Evolutionary conservation across 2,888 invertebrate species (phyloP).

Genomic region (Lobophora halterata): DNA sequence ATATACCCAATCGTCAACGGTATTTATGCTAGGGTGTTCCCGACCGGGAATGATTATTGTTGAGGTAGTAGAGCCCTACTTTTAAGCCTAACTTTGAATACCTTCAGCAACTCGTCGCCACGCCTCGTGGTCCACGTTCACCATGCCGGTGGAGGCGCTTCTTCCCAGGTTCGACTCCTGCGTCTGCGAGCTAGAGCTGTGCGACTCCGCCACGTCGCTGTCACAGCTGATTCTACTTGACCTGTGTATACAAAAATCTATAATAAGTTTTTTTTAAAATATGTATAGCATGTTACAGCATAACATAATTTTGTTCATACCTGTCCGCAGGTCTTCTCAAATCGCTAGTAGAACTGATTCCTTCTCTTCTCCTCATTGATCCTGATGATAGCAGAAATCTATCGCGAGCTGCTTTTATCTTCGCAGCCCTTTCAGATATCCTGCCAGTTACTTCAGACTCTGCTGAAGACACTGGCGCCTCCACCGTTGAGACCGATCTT

Average conservation of each 20-base stretch:
- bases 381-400: conserved; percentile 82
- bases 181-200: conserved; percentile 36
- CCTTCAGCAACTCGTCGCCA: conserved; percentile 80
- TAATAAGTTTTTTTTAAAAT: neutral
- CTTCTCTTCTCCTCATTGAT: conserved; percentile 65
- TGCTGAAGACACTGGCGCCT: conserved; percentile 37
- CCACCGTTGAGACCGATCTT: conserved; percentile 59
- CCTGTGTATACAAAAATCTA: conserved; percentile 39
- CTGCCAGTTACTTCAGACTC: conserved; percentile 50
- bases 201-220: conserved; percentile 77
- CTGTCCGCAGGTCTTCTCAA: conserved; percentile 69
- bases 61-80: too few species aligned
- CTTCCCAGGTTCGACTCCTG: conserved; percentile 81
- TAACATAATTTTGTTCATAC: conserved; percentile 36
- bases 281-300: too few species aligned
- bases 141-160: conserved; percentile 89
- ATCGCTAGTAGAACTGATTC: conserved; percentile 69
- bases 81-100: conserved; percentile 25
- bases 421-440: conserved; percentile 78
- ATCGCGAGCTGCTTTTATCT: conserved; percentile 85
- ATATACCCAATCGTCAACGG: too few species aligned
- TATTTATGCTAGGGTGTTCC: too few species aligned
- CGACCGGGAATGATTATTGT: too few species aligned
- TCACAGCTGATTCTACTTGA: conserved; percentile 83
- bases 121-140: conserved; percentile 83